Evolutionary conservation across 1,140 invertebrate species (phyloP).

Genomic region (Zaprionus ghesquierei): DNA sequence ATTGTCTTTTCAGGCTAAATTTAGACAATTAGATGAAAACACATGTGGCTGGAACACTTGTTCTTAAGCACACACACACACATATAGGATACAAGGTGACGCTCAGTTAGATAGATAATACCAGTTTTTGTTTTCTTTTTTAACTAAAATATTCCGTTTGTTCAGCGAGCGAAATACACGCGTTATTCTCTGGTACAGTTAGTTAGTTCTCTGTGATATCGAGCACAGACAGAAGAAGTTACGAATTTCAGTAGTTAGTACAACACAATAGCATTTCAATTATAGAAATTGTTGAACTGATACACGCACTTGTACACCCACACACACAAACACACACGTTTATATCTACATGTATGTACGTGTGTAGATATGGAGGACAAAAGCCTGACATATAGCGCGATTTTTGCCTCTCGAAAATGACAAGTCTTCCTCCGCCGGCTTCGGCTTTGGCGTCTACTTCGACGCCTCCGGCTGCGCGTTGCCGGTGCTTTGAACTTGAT

Average conservation of each 20-base stretch:
- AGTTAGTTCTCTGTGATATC: slow-evolving; percentile 11
- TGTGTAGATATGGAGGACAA: slow-evolving; percentile 47
- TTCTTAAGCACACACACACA: too few species aligned
- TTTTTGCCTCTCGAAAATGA: slow-evolving; percentile 30
- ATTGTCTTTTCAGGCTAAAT: background rate
- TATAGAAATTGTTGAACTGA: slow-evolving; percentile 31
- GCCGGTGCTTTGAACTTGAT: slow-evolving; percentile 65
- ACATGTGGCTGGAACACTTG: background rate
- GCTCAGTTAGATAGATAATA: background rate
- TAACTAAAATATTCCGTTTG: background rate
- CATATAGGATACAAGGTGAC: background rate
- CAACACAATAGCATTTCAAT: slow-evolving; percentile 37
- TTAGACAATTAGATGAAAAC: background rate
- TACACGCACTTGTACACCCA: background rate
- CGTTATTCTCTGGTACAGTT: background rate
- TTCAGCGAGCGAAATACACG: background rate
- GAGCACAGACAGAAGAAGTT: slow-evolving; percentile 3
- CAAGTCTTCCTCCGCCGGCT: slow-evolving; percentile 6
- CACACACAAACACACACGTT: background rate
- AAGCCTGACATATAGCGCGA: slow-evolving; percentile 17
- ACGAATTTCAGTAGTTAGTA: slow-evolving; percentile 7
- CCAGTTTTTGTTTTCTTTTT: background rate
- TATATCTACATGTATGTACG: background rate
- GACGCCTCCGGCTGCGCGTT: slow-evolving; percentile 32
- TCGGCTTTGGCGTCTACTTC: background rate